These are phyloP conservation scores for Chloroceryle inda DNA, from an alignment of 2,797 vertebrate species.

Conservation along the genomic window DNA sequence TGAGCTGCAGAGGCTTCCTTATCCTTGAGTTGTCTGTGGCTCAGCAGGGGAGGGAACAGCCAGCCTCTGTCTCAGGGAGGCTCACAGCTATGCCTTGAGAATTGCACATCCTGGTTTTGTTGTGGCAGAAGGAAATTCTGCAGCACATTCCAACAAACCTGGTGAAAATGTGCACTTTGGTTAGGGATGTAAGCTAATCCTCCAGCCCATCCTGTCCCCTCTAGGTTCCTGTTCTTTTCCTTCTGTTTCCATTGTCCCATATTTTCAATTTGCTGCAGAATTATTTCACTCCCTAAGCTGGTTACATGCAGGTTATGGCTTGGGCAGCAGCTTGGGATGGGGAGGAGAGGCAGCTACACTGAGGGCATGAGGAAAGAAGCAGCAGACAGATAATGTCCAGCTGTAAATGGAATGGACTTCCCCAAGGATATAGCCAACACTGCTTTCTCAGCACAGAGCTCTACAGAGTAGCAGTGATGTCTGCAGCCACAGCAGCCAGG, in stretches of 20 bases:
- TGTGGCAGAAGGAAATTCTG: background rate
- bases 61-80: background rate
- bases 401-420: background rate
- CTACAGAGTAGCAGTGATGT: background rate
- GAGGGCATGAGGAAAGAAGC: background rate
- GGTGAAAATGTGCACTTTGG: background rate
- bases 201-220: background rate
- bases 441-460: background rate
- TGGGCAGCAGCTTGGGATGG: background rate
- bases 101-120: background rate
- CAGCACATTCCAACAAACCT: background rate
- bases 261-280: background rate
- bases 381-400: background rate
- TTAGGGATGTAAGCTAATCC: background rate
- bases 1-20: background rate
- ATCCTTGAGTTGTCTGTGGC: background rate
- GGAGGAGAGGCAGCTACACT: background rate
- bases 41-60: background rate
- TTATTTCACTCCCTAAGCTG: background rate
- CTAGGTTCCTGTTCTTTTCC: background rate
- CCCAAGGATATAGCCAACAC: background rate
- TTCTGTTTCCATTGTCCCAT: background rate
- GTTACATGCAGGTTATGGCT: background rate
- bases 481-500: background rate
- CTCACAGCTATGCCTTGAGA: background rate